These are phyloP conservation scores for Apolygus lucorum DNA, from an alignment of 1,140 invertebrate species.

Conservation along the genomic window DNA sequence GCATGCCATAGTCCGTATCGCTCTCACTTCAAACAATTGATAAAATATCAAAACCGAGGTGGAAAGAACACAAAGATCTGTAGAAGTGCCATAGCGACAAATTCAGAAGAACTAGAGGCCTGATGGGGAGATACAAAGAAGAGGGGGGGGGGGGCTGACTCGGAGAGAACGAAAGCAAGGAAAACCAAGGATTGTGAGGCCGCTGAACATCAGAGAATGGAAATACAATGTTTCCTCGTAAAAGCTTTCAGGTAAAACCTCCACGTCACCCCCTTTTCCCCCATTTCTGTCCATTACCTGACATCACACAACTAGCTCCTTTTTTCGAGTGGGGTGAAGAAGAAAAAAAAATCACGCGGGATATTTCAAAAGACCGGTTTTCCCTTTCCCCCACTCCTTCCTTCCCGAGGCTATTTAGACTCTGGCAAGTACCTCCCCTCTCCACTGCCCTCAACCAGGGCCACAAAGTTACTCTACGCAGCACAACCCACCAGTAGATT, in stretches of 20 bases:
- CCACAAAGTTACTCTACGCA: not conserved
- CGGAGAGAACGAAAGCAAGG: too few species aligned
- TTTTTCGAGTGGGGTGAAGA: not conserved
- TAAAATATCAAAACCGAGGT: too few species aligned
- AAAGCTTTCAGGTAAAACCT: constrained; percentile 11
- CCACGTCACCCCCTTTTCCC: not conserved
- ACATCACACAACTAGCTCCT: not conserved
- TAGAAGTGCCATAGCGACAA: too few species aligned
- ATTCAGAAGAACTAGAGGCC: too few species aligned
- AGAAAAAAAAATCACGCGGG: not conserved
- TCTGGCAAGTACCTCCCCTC: too few species aligned
- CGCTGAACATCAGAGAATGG: not conserved
- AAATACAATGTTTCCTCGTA: constrained; percentile 14
- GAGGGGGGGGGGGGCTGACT: too few species aligned
- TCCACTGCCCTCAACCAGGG: not conserved
- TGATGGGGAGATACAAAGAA: too few species aligned
- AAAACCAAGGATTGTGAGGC: not conserved
- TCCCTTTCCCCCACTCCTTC: too few species aligned
- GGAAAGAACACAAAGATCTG: too few species aligned
- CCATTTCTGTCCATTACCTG: not conserved
- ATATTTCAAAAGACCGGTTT: constrained; percentile 10
- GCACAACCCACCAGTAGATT: too few species aligned
- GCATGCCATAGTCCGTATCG: too few species aligned
- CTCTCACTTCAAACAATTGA: too few species aligned
- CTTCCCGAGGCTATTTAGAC: constrained; percentile 7